Percentiles rank a stretch among this genome's conserved stretches.
Evolutionary conservation across 2,797 vertebrate species (phyloP).

Genomic region (Sciurus carolinensis): DNA sequence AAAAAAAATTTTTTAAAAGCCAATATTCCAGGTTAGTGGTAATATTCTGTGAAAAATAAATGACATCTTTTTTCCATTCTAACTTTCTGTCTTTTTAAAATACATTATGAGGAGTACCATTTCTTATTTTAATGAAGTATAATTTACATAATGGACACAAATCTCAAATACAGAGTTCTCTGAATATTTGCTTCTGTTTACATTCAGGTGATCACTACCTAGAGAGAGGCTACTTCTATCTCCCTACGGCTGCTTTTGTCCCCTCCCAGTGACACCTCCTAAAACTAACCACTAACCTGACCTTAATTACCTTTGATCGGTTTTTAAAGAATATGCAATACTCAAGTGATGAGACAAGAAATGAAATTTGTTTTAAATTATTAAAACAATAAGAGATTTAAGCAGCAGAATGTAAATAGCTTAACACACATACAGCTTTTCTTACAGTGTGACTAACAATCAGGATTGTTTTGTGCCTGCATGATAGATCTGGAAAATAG

Average conservation of each 20-base stretch:
- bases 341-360: not conserved
- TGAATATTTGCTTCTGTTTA: not conserved
- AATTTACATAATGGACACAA: not conserved
- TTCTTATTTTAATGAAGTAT: slow-evolving; percentile 19
- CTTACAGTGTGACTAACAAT: slow-evolving; percentile 8
- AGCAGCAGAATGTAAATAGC: not conserved
- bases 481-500: slow-evolving; percentile 32
- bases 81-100: not conserved
- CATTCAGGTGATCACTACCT: not conserved
- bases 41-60: not conserved
- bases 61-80: not conserved
- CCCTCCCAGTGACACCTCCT: not conserved
- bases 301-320: not conserved
- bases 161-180: not conserved
- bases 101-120: not conserved
- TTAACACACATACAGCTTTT: not conserved
- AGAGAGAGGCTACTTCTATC: not conserved
- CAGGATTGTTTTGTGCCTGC: not conserved
- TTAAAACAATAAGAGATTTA: slow-evolving; percentile 22
- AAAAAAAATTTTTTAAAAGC: not conserved
- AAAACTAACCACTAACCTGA: not conserved
- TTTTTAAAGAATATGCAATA: not conserved
- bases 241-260: not conserved
- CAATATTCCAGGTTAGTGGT: not conserved
- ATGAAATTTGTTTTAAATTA: slow-evolving; percentile 39